Evolutionary conservation across 2,888 invertebrate species (phyloP), one percentile per base, ranked within the genome.

Genomic region (Drosophila rellima): DNA sequence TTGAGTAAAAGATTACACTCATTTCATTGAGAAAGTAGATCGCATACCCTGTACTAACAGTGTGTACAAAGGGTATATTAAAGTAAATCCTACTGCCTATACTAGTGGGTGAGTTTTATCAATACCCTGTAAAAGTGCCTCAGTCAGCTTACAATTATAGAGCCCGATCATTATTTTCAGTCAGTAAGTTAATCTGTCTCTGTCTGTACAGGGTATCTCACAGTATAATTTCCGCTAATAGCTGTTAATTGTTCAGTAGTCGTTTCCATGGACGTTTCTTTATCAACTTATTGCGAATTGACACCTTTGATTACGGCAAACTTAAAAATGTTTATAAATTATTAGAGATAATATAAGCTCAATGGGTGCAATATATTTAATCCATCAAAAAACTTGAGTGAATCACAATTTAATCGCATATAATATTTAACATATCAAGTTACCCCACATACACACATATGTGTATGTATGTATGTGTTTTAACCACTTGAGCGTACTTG

Each of bases 271-370:
- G 11, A 23, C 26, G 20, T 18, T 23, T 45, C 7, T 8, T 42
- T 55, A 70, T 71, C 71, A 63, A 17, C 18, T 23, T 42, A 45
- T 8, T 37, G 35, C 10, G 4, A 40, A 55, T 17, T 62, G 50
- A 74, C 62, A 74, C 50, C 54, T 17, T 15, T 40, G 70, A 70
- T 73, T 63, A 59, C 31, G 62, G 6, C 20, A 15, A 15, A 11
- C 23, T 23, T 17, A 45, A 45, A 33, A 42, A n/a, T 15, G 1
- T 33, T 23, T 20, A 54, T 15, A 33, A 11, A 31, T 33, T 33
- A 33, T 48, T 33, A 35, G 6, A 26, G 35, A 51, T 37, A 51
- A 23, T 26, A 37, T 11, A 23, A 10, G 11, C 23, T 51, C 5
- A 23, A 23, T 51, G n/a, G 35, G 15, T 33, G 23, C 15, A 37